Evolutionary conservation across 1,140 invertebrate genomes (phyloP).

Genomic region (Phymastichus coffea): DNA sequence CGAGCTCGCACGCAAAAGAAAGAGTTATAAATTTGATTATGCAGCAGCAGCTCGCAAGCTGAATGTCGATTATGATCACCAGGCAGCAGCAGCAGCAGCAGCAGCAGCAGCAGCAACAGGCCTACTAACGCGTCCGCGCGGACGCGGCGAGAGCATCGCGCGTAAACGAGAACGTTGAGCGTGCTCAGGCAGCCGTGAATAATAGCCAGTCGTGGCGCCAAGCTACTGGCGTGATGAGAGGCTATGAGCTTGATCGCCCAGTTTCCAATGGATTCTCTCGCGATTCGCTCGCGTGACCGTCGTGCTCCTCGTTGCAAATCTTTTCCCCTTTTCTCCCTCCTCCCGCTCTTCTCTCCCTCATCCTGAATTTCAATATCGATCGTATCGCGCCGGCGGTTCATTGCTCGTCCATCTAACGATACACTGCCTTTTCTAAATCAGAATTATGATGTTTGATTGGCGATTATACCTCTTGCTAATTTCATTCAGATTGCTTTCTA

Average conservation of each 20-base stretch:
- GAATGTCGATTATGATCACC: constrained; percentile 7
- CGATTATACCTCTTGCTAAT: no score
- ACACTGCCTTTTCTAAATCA: no score
- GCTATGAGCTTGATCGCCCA: neutral
- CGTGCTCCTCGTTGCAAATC: neutral
- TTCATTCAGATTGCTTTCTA: no score
- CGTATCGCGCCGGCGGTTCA: neutral
- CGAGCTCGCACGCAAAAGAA: constrained; percentile 1
- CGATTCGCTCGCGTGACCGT: neutral
- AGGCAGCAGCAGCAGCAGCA: no score
- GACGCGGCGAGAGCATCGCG: neutral
- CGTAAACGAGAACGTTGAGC: constrained; percentile 8
- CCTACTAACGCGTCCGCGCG: neutral
- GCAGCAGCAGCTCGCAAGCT: no score
- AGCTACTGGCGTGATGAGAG: constrained; percentile 37
- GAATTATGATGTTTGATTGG: no score
- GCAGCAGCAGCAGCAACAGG: no score
- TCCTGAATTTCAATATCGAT: constrained; percentile 4
- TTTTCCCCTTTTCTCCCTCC: neutral
- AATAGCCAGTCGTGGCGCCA: constrained; percentile 22
- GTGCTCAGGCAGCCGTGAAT: constrained; percentile 23
- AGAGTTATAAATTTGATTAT: neutral
- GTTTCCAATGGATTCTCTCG: constrained; percentile 1
- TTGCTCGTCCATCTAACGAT: neutral
- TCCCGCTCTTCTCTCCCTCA: neutral